These are phyloP conservation scores for Sebastes trivittatus DNA, from an alignment of 2,797 vertebrate genomes.

Conservation along the genomic window DNA sequence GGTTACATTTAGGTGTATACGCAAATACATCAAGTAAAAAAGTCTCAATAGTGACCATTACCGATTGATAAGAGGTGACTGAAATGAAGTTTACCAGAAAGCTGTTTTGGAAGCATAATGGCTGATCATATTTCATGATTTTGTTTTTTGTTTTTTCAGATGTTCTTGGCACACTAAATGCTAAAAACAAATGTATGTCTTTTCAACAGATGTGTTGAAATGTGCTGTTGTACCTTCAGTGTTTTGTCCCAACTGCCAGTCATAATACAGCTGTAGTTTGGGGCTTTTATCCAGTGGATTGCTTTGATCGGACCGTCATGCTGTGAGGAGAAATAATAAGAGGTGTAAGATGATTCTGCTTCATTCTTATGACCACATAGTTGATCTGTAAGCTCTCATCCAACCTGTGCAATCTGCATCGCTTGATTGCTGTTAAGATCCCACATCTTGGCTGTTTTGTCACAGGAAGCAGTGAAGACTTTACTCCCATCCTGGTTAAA, in stretches of 20 bases:
- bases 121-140: background rate
- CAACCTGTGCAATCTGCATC: conserved; percentile 97
- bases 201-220: background rate
- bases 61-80: background rate
- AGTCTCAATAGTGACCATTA: accelerated
- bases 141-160: background rate
- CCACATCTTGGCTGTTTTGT: conserved; percentile 99
- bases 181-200: background rate
- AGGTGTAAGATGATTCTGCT: background rate
- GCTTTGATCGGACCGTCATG: conserved; percentile 97
- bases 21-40: background rate
- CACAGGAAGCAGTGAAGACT: conserved; percentile 98
- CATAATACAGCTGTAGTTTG: conserved; percentile 98
- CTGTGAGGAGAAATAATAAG: conserved; percentile 69
- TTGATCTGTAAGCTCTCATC: background rate
- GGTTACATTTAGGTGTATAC: background rate
- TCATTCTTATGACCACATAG: background rate
- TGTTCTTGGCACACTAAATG: background rate
- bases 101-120: background rate
- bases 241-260: conserved; percentile 99
- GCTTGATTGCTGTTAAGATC: conserved; percentile 99
- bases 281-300: conserved; percentile 99
- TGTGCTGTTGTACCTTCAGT: conserved; percentile 85
- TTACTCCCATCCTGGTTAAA: conserved; percentile 93
- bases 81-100: background rate